Conservation (phyloP, 2,888 invertebrate species). For the Epsilonema sp. region DNA sequence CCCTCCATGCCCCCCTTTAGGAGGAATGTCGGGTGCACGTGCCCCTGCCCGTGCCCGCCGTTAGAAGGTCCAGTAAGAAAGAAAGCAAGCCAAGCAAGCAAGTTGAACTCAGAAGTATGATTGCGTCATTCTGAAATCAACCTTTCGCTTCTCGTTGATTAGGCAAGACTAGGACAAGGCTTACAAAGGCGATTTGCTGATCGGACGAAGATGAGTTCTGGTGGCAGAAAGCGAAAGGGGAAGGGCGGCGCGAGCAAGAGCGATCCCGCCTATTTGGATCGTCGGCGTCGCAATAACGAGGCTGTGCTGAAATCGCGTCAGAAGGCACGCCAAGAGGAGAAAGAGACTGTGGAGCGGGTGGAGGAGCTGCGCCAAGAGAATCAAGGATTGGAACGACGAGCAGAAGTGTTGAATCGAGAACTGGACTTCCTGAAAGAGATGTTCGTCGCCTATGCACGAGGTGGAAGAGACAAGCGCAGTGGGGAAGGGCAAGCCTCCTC, state of each 20-base stretch:
- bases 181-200: too few relatives aligned
- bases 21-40: too few relatives aligned
- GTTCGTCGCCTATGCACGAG: conserved; percentile 21
- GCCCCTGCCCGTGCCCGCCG: too few relatives aligned
- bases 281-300: conserved; percentile 23
- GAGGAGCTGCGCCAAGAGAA: conserved; percentile 23
- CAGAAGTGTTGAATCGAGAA: conserved; percentile 23
- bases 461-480: neutral
- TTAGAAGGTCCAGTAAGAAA: too few relatives aligned
- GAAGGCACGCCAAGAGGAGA: conserved; percentile 25
- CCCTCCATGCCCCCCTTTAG: too few relatives aligned
- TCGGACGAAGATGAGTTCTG: too few relatives aligned
- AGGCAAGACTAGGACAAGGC: too few relatives aligned
- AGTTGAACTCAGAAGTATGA: too few relatives aligned
- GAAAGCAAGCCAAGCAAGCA: too few relatives aligned
- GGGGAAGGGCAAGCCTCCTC: neutral
- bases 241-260: conserved; percentile 6
- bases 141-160: too few relatives aligned
- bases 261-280: conserved; percentile 18
- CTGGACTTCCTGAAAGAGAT: conserved; percentile 26
- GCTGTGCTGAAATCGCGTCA: conserved; percentile 25
- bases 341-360: conserved; percentile 19
- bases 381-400: conserved; percentile 21
- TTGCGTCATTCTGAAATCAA: too few relatives aligned
- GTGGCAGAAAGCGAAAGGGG: neutral